phyloP scores from a whole-genome alignment of 2,888 invertebrate genomes.

The Lathronympha strigana region DNA sequence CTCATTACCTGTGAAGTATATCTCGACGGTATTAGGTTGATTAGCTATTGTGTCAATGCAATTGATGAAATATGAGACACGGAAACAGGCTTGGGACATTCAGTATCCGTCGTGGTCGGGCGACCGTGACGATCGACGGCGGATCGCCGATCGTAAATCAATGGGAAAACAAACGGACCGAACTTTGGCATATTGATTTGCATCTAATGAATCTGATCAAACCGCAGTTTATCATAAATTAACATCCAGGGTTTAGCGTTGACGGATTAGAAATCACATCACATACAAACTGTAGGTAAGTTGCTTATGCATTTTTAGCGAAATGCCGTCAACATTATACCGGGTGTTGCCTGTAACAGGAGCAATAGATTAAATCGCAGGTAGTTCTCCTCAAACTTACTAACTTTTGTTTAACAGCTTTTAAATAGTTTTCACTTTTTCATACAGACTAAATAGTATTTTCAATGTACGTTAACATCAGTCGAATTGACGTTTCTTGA shows the following conservation, averaged over 20 bases:
- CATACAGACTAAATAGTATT: too few species aligned
- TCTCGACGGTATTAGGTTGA: slow-evolving; percentile 25
- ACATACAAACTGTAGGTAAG: background rate
- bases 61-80: slow-evolving; percentile 68
- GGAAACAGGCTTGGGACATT: slow-evolving; percentile 66
- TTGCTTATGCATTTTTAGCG: slow-evolving; percentile 2
- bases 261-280: slow-evolving; percentile 13
- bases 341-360: too few species aligned
- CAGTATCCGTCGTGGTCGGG: slow-evolving; percentile 65
- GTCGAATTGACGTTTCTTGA: too few species aligned
- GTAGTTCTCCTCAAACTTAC: too few species aligned
- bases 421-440: too few species aligned
- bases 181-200: slow-evolving; percentile 55
- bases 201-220: slow-evolving; percentile 41
- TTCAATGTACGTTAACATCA: too few species aligned
- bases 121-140: slow-evolving; percentile 60
- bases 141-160: slow-evolving; percentile 68
- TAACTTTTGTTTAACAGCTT: too few species aligned
- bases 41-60: slow-evolving; percentile 54
- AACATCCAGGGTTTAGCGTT: slow-evolving; percentile 26
- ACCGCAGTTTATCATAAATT: slow-evolving; percentile 48
- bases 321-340: background rate
- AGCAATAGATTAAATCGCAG: too few species aligned
- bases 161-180: slow-evolving; percentile 59
- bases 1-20: background rate